phyloP scores from a whole-genome alignment of 2,113 vertebrate species.

The Promerops cafer region DNA sequence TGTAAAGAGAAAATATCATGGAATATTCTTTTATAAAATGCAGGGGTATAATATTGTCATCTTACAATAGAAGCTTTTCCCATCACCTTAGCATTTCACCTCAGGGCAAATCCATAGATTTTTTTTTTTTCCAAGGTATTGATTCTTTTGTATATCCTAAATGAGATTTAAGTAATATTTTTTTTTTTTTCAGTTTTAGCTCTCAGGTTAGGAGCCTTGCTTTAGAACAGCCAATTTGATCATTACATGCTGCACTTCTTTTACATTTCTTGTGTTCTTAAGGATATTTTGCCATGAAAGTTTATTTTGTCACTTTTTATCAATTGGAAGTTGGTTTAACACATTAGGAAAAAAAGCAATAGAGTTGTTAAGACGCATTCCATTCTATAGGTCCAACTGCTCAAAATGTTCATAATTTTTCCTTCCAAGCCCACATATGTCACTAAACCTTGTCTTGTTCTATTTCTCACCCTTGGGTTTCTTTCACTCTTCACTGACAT shows the following conservation, averaged over 20 bases:
- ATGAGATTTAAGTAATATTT: not conserved
- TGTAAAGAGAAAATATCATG: not conserved
- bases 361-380: not conserved
- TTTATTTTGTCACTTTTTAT: not conserved
- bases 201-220: not conserved
- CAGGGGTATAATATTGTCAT: not conserved
- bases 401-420: not conserved
- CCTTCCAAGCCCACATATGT: not conserved
- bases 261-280: not conserved
- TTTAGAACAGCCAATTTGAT: not conserved
- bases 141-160: constrained; percentile 27
- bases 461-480: not conserved
- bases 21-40: not conserved
- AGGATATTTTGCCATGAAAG: not conserved
- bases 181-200: not conserved
- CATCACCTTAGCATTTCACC: constrained; percentile 31
- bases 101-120: constrained; percentile 24
- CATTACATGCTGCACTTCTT: not conserved
- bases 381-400: not conserved
- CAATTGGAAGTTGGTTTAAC: not conserved
- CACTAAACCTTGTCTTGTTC: not conserved
- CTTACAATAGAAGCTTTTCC: constrained; percentile 12
- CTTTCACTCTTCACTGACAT: not conserved
- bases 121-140: not conserved
- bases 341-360: not conserved